Percentiles rank a stretch among this genome's conserved stretches.
Evolutionary conservation across 1,140 invertebrate genomes (phyloP).

Genomic region (Diorhabda sublineata): DNA sequence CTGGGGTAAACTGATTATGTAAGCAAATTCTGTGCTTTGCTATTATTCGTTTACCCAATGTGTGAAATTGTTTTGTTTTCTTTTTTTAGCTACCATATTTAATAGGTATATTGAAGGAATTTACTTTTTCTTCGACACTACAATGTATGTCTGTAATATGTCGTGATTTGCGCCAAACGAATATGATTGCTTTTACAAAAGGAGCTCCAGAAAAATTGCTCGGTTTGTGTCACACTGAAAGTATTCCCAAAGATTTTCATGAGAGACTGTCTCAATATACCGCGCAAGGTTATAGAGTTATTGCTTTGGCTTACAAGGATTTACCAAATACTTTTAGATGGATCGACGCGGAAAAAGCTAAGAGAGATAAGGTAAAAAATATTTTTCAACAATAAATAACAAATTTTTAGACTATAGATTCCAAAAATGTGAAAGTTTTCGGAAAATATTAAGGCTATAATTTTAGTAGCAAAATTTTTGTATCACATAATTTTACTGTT

Average conservation of each 20-base stretch:
- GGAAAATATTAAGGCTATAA: too few relatives aligned
- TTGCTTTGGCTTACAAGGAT: constrained; percentile 73
- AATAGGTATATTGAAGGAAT: constrained; percentile 83
- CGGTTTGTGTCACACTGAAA: constrained; percentile 48
- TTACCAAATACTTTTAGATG: constrained; percentile 58
- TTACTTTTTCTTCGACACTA: constrained; percentile 84
- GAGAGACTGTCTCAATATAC: constrained; percentile 74
- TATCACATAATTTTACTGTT: too few relatives aligned
- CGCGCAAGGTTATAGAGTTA: constrained; percentile 81
- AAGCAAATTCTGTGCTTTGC: neutral
- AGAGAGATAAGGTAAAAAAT: constrained; percentile 50
- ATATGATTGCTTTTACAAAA: constrained; percentile 84
- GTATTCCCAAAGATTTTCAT: constrained; percentile 67
- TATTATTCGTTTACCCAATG: neutral
- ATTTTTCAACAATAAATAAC: constrained; percentile 19
- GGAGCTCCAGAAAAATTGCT: constrained; percentile 88
- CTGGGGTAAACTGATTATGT: too few relatives aligned
- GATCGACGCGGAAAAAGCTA: constrained; percentile 56
- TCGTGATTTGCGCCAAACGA: constrained; percentile 65
- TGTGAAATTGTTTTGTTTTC: neutral
- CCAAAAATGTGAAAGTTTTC: too few relatives aligned
- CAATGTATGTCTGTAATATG: constrained; percentile 92
- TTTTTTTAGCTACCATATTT: constrained; percentile 44
- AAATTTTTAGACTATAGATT: neutral
- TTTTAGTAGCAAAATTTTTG: too few relatives aligned